These are phyloP conservation scores for Drosophila sp. DNA, from an alignment of 1,140 invertebrate species.

Conservation along the genomic window DNA sequence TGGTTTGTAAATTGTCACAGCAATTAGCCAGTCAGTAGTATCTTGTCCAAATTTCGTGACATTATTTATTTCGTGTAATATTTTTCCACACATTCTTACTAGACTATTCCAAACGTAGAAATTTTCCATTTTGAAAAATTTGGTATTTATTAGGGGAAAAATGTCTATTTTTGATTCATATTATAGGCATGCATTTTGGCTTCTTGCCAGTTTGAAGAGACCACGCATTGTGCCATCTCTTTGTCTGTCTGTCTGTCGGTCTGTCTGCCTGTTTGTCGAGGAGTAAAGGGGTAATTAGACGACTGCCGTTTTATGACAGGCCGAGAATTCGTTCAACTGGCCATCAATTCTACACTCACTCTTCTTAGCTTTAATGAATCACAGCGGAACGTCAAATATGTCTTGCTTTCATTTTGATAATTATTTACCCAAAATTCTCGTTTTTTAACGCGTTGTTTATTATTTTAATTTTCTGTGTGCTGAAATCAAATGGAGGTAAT, in stretches of 20 bases:
- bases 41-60: constrained; percentile 24
- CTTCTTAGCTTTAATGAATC: constrained; percentile 53
- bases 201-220: constrained; percentile 51
- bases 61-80: constrained; percentile 71
- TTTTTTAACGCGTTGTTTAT: constrained; percentile 71
- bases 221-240: constrained; percentile 62
- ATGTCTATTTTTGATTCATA: constrained; percentile 61
- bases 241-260: not conserved
- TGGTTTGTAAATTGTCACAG: constrained; percentile 44
- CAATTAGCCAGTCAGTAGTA: constrained; percentile 44
- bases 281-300: constrained; percentile 43
- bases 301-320: constrained; percentile 56
- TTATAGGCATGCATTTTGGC: constrained; percentile 70
- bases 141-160: constrained; percentile 66
- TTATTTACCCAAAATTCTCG: constrained; percentile 58
- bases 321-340: constrained; percentile 25
- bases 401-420: constrained; percentile 51
- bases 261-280: constrained; percentile 10
- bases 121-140: constrained; percentile 67
- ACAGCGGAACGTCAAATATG: constrained; percentile 24
- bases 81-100: constrained; percentile 49
- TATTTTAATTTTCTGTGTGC: constrained; percentile 54
- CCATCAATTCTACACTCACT: constrained; percentile 53
- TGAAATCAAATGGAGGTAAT: constrained; percentile 68
- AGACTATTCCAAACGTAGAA: constrained; percentile 33